Base-by-base conservation (phyloP, 2,797 vertebrate species). In the Masticophis lateralis region DNA sequence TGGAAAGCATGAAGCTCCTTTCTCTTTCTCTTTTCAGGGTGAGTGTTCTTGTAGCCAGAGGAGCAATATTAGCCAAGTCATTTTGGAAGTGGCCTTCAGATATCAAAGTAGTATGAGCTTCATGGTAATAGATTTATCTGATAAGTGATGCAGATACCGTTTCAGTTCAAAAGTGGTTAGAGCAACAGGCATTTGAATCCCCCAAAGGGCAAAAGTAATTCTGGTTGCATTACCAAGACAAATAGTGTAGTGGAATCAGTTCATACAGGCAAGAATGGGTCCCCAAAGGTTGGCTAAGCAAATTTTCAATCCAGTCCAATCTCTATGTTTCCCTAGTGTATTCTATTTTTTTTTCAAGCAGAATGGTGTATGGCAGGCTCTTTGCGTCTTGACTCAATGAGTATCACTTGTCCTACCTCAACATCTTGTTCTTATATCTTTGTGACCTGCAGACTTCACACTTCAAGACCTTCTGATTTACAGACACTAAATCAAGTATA, bases 251-350 rank as follows among this genome's bases (percentile, higher is more conserved):
- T 79, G 90, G 96, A 97, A 96, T 95, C 93, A 92, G 93, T 94
- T 96, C 94, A 95, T 95, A 96, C 92, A 94, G 91, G 95, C 66
- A 95, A 94, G 94, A 97, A 96, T 93, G 90, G 86, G 91, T 95
- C 95, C 95, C 11, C 0, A 94, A 96, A 96, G 95, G 90, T 63
- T 96, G 92, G 92, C 95, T 95, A 96, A 95, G 91, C 94, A 96
- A 95, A 96, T 96, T 96, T 96, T 94, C 95, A 94, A 89, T 93
- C 60, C 94, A 96, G 94, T 96, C 95, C 94, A 95, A 95, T 96
- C 95, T 94, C 94, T 94, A 79, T 92, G 88, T 86, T 96, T 60
- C 59, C 94, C 92, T 93, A 53, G 61, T 93, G 57, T 88, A 91
- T 94, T 89, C 92, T 95, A 4, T 59, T 94, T 96, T 95, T 43